Base-by-base conservation (phyloP, 2,797 vertebrate species). In the Oreochromis mossambicus region DNA sequence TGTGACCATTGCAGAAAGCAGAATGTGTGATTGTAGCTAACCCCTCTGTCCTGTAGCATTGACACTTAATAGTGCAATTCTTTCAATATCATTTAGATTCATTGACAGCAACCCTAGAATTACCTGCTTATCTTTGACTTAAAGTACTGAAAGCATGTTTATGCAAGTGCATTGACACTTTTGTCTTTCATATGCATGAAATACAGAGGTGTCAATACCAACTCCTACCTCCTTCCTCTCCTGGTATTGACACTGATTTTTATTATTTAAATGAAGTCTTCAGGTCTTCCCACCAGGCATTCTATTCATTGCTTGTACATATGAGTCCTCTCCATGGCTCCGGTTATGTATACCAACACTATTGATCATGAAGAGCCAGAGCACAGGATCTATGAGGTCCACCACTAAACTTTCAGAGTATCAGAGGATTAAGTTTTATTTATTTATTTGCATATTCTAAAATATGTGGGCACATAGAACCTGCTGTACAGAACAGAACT, bases 361-460 rank as follows among this genome's bases (percentile, higher is more conserved):
- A 89, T 83, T 91, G 87, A 88, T 88, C 85, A 82, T 50, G 83
- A 89, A 88, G 89, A 90, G 86, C 68, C 14, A 4, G 54, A 78
- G 81, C 66, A 32, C 41, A 38, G 87, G 87, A 89, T 89, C 85
- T 86, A 80, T 86, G 61, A 26, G 50, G 54, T 80, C 78, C 56
- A 46, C 61, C 34, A 6, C 77, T 77, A 51, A 82, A 82, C 80
- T 15, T 48, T 43, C 26, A 1, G 8, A 75, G 81, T 81, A 81
- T 90, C 83, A 87, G 76, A 92, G 26, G 5, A 83, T 61, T n/a
- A 2, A 80, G 36, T 78, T 34, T 24, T 7, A 36, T 81, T 55
- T 4, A 24, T 81, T 46, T 21, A 48, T 83, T 75, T 51, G 66
- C 78, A 19, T 77, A 86, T 89, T 85, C 86, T 84, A 88, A 73